A percentile compares a stretch with the other conserved stretches of the same genome.
Conservation (phyloP, 1,140 invertebrate species). For the Euwallacea similis region DNA sequence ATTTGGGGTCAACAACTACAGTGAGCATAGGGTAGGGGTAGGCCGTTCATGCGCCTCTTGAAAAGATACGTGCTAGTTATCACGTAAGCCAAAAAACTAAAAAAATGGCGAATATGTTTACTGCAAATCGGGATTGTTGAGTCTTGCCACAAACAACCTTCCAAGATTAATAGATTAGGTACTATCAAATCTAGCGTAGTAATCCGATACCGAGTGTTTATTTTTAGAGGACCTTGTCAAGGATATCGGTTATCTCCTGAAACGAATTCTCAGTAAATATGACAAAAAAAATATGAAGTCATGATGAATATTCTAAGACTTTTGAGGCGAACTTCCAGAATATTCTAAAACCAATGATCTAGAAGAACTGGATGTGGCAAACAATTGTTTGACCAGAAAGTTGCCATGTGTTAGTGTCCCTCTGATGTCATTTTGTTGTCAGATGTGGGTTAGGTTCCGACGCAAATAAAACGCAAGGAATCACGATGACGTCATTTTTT, state of each 20-base stretch:
- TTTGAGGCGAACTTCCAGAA: no score
- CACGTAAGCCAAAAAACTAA: constrained; percentile 15
- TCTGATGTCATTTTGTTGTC: no score
- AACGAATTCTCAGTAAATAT: background rate
- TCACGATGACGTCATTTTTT: no score
- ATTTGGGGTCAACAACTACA: no score
- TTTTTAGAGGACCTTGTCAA: constrained; percentile 27
- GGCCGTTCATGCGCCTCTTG: background rate
- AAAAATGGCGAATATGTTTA: background rate
- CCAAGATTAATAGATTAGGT: constrained; percentile 1
- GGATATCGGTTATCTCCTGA: constrained; percentile 11
- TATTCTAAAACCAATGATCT: no score
- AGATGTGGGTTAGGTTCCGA: no score
- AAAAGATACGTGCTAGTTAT: constrained; percentile 2
- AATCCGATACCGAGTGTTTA: background rate
- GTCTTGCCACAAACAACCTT: background rate
- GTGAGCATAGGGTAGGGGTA: no score
- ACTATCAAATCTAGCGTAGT: background rate
- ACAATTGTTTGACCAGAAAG: no score
- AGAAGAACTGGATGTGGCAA: no score
- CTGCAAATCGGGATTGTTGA: constrained; percentile 1
- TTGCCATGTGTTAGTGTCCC: no score
- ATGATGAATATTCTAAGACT: no score
- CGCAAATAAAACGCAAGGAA: no score
- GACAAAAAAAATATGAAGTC: background rate